A percentile compares a stretch with the other conserved stretches of the same genome.
These are phyloP conservation scores for Columba livia DNA, from an alignment of 2,113 vertebrate genomes.

Conservation along the genomic window DNA sequence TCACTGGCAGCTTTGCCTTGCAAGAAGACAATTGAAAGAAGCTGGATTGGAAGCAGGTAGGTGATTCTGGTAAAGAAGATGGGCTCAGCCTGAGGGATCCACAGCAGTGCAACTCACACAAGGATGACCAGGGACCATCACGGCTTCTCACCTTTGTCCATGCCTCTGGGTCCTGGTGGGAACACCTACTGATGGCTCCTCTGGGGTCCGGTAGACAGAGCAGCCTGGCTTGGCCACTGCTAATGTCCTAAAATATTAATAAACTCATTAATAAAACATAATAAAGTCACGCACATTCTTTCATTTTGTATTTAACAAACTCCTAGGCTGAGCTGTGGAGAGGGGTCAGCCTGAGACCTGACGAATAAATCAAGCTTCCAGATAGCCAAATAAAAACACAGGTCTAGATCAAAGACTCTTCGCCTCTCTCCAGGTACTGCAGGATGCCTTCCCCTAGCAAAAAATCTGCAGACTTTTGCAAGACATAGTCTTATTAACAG, in stretches of 20 bases:
- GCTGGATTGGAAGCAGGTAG: neutral
- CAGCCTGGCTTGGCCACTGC: neutral
- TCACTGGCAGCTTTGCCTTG: neutral
- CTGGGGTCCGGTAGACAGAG: neutral
- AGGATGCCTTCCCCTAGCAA: neutral
- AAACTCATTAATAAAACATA: neutral
- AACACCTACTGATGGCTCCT: neutral
- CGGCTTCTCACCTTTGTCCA: accelerated
- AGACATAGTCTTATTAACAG: neutral
- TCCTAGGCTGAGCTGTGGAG: neutral
- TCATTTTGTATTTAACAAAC: neutral
- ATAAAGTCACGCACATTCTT: neutral
- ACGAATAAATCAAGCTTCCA: neutral
- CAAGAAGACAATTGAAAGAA: neutral
- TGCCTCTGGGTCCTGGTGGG: accelerated
- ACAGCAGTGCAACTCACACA: accelerated
- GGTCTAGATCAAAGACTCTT: neutral
- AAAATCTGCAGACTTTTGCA: neutral
- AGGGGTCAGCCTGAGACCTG: neutral
- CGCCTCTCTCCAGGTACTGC: neutral
- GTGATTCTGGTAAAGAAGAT: neutral
- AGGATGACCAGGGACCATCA: no score
- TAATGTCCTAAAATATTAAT: neutral
- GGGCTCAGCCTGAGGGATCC: neutral
- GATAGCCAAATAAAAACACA: neutral